A percentile compares a stretch with the other conserved stretches of the same genome.
These are phyloP conservation scores for Eupsilia transversa DNA, from an alignment of 2,888 invertebrate species.

Conservation along the genomic window DNA sequence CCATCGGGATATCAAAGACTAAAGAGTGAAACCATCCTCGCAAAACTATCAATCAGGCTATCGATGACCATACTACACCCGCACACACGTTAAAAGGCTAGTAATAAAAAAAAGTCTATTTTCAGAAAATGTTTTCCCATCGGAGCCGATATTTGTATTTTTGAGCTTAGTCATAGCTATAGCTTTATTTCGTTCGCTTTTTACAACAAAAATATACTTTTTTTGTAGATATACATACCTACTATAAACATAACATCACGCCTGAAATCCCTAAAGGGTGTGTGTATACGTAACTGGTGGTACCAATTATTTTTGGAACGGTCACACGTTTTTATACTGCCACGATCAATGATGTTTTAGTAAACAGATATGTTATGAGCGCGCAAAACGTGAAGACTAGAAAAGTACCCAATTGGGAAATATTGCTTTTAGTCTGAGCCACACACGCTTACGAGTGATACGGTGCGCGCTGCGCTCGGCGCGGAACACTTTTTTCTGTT, in stretches of 20 bases:
- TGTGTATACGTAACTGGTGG: too few relatives aligned
- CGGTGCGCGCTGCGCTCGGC: too few relatives aligned
- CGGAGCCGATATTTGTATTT: slow-evolving; percentile 32
- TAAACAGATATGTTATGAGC: too few relatives aligned
- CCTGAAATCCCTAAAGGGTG: too few relatives aligned
- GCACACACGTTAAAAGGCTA: slow-evolving; percentile 15
- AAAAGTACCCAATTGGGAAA: too few relatives aligned
- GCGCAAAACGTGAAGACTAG: too few relatives aligned
- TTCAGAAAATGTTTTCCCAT: slow-evolving; percentile 32
- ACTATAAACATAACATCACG: too few relatives aligned
- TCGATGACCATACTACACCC: slow-evolving; percentile 22
- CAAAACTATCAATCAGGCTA: slow-evolving; percentile 10
- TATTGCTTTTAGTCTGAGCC: too few relatives aligned
- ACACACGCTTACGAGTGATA: too few relatives aligned
- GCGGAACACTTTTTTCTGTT: too few relatives aligned
- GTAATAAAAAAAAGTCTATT: slow-evolving; percentile 30
- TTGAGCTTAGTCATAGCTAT: slow-evolving; percentile 22
- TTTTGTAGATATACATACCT: not conserved
- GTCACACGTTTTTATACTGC: not conserved
- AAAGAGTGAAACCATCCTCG: not conserved
- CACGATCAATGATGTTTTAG: too few relatives aligned
- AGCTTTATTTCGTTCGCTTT: slow-evolving; percentile 33
- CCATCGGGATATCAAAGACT: not conserved
- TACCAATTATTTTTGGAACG: not conserved
- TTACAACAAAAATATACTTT: slow-evolving; percentile 7